Conservation (phyloP, 2,888 invertebrate genomes). For the Trichogramma evanescens region DNA sequence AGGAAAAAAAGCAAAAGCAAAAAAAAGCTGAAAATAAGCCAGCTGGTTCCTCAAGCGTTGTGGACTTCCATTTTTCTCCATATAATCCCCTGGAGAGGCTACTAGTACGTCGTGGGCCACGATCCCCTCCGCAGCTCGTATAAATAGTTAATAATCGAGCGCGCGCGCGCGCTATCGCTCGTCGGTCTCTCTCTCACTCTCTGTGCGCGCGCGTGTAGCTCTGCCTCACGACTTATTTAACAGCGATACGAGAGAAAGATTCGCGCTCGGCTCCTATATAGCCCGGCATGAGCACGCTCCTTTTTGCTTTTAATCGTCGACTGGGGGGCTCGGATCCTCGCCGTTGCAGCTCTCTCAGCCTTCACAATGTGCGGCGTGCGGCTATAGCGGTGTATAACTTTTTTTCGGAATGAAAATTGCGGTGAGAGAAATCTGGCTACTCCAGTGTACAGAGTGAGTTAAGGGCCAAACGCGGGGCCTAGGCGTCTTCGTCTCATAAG, state of each 20-base stretch:
- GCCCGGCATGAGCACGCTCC: neutral
- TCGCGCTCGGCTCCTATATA: no score
- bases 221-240: slow-evolving; percentile 16
- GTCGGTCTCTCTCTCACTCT: slow-evolving; percentile 3
- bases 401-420: no score
- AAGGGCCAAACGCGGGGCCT: no score
- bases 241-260: neutral
- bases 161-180: slow-evolving; percentile 5
- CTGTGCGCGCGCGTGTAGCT: neutral
- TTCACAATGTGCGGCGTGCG: no score
- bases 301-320: no score
- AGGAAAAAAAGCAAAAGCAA: neutral
- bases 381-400: no score
- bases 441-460: no score
- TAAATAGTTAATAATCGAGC: slow-evolving; percentile 32
- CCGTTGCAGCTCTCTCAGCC: neutral
- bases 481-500: no score
- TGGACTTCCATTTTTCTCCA: slow-evolving; percentile 24
- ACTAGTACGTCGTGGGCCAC: slow-evolving; percentile 20
- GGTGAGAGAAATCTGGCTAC: no score
- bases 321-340: neutral
- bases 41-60: no score
- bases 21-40: neutral
- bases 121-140: slow-evolving; percentile 31
- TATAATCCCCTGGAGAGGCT: neutral